Evolutionary conservation across 2,888 invertebrate species (phyloP).

Genomic region (Plemyria rubiginata): DNA sequence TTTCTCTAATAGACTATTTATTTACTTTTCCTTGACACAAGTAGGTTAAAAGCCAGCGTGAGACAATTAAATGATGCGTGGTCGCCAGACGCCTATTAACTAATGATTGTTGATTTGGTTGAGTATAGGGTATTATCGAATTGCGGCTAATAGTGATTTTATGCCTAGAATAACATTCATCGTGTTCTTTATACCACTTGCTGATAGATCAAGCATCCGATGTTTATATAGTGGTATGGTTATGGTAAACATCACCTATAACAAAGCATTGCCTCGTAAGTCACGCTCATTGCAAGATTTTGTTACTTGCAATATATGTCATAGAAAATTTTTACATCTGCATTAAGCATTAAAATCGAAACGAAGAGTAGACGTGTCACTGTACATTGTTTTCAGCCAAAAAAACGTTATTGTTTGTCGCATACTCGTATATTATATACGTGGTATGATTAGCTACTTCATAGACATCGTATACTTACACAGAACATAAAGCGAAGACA

Average conservation of each 20-base stretch:
- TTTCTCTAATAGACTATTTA: slow-evolving; percentile 32
- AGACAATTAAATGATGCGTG: slow-evolving; percentile 33
- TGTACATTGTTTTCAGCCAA: not conserved
- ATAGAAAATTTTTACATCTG: not conserved
- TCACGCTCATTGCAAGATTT: too few relatives aligned
- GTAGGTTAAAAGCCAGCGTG: slow-evolving; percentile 36
- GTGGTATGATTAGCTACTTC: not conserved
- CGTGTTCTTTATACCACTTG: not conserved
- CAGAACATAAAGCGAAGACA: not conserved
- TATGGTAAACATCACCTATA: too few relatives aligned
- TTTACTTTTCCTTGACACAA: slow-evolving; percentile 34
- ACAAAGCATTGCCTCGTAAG: too few relatives aligned
- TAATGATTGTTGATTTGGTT: slow-evolving; percentile 32
- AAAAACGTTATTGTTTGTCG: not conserved
- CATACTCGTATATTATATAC: too few relatives aligned
- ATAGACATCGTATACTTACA: not conserved
- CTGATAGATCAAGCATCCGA: too few relatives aligned
- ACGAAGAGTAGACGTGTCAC: too few relatives aligned
- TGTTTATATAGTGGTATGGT: too few relatives aligned
- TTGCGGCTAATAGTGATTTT: slow-evolving; percentile 27
- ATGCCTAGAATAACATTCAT: slow-evolving; percentile 4
- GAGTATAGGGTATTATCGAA: slow-evolving; percentile 27
- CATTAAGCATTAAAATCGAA: too few relatives aligned
- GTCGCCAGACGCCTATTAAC: slow-evolving; percentile 33
- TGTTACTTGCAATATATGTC: not conserved